Conservation (phyloP, 2,113 vertebrate genomes). For the Manacus vitellinus region DNA sequence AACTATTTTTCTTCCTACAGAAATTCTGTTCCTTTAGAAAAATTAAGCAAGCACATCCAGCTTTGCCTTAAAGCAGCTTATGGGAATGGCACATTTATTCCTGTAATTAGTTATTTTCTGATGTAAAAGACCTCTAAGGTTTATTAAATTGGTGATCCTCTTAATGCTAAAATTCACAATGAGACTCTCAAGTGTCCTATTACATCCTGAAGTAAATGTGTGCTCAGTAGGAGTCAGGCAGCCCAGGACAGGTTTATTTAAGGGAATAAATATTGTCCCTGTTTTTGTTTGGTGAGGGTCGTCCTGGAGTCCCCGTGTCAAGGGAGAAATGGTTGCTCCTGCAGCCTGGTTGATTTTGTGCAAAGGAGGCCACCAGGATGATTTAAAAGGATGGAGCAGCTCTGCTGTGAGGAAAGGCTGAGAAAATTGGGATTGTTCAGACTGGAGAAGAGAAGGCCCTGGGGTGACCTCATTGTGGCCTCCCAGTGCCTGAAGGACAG, state of each 20-base stretch:
- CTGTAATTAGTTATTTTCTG: slow-evolving; percentile 5
- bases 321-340: neutral
- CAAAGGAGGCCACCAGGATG: neutral
- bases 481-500: neutral
- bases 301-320: neutral
- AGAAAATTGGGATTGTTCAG: neutral
- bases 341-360: neutral
- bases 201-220: neutral
- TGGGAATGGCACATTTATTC: neutral
- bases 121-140: neutral
- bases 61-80: neutral
- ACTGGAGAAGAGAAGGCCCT: neutral
- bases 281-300: neutral
- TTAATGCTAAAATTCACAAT: neutral
- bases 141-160: neutral
- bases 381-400: neutral
- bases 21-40: slow-evolving; percentile 35
- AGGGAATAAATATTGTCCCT: neutral
- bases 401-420: neutral
- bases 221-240: neutral
- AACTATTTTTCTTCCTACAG: slow-evolving; percentile 18
- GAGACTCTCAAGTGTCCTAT: neutral
- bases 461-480: neutral
- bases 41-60: neutral
- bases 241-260: neutral